phyloP scores from a whole-genome alignment of 2,797 vertebrate species.

The Lepilemur ruficaudatus region DNA sequence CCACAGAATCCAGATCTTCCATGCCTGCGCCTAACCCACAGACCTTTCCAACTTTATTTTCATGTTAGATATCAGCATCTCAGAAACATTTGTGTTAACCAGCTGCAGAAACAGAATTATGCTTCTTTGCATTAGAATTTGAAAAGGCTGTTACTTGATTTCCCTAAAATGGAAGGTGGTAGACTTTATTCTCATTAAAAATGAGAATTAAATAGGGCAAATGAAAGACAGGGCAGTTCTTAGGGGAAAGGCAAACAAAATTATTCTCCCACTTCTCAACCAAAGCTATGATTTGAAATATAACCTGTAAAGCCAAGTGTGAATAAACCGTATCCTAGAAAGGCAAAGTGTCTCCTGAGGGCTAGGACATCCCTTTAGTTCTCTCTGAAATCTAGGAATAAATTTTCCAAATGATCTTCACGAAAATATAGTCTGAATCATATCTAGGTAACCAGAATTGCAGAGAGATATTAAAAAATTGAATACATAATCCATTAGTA shows the following conservation, averaged over 20 bases:
- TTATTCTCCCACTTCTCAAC: background rate
- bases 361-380: conserved; percentile 31
- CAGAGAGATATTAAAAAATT: background rate
- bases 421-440: conserved; percentile 17
- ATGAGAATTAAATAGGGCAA: background rate
- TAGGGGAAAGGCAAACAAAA: background rate
- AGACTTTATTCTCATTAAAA: conserved; percentile 19
- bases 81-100: conserved; percentile 5
- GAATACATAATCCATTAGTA: background rate
- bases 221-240: background rate
- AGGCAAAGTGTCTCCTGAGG: background rate
- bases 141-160: background rate
- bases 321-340: conserved; percentile 17
- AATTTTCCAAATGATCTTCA: conserved; percentile 29
- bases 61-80: background rate
- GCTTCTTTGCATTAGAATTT: conserved; percentile 1
- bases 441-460: conserved; percentile 57
- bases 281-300: conserved; percentile 26
- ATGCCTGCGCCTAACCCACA: background rate
- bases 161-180: conserved; percentile 33
- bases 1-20: background rate
- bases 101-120: background rate
- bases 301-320: conserved; percentile 23
- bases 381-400: conserved; percentile 45
- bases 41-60: conserved; percentile 24